A percentile compares a stretch with the other conserved stretches of the same genome.
Conservation (phyloP, 2,797 vertebrate species). For the Phylloscopus collybita region DNA sequence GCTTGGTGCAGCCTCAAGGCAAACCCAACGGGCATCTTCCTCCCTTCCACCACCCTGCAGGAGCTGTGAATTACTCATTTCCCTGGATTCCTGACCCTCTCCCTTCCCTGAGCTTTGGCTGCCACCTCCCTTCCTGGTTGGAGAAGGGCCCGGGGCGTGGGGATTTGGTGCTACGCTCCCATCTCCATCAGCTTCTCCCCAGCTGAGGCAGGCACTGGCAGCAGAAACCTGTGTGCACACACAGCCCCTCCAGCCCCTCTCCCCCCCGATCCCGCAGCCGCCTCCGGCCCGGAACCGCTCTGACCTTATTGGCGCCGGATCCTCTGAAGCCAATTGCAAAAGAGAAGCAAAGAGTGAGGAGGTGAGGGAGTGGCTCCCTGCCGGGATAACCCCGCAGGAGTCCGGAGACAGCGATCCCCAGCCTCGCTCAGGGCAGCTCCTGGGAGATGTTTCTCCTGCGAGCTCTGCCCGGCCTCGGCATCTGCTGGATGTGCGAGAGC, state of each 20-base stretch:
- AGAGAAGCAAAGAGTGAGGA: constrained; percentile 79
- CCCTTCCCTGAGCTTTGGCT: background rate
- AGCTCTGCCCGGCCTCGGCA: background rate
- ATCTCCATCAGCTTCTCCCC: background rate
- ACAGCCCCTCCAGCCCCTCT: background rate
- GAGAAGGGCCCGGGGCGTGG: background rate
- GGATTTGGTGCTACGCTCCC: background rate
- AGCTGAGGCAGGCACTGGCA: background rate
- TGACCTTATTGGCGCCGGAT: constrained; percentile 58
- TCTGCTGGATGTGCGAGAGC: background rate
- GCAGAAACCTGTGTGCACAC: constrained; percentile 41
- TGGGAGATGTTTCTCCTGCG: fast-evolving
- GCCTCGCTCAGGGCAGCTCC: background rate
- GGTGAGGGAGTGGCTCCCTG: background rate
- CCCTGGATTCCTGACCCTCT: background rate
- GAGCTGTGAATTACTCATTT: background rate
- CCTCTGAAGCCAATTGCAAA: constrained; percentile 80
- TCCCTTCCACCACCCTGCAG: background rate
- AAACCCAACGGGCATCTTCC: background rate
- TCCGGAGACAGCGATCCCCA: background rate
- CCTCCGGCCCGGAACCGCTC: constrained; percentile 5
- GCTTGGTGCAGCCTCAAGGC: fast-evolving
- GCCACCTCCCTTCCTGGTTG: background rate
- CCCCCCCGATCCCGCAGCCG: background rate
- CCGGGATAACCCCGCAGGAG: background rate